A percentile compares a stretch with the other conserved stretches of the same genome.
These are phyloP conservation scores for Nymphalis c-album DNA, from an alignment of 2,888 invertebrate genomes.

Conservation along the genomic window DNA sequence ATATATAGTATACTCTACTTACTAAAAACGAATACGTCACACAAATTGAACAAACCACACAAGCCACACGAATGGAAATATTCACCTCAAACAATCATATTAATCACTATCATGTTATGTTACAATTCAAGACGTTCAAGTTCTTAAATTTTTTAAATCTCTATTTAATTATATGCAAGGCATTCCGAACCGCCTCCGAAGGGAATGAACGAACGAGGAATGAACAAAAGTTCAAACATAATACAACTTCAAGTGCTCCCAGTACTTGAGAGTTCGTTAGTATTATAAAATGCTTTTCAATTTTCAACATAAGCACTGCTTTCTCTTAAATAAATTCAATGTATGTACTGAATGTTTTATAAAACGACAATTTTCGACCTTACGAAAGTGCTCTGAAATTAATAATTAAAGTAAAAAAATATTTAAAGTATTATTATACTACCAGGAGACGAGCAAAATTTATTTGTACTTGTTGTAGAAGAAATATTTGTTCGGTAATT, in stretches of 20 bases:
- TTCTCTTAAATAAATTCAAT: slow-evolving; percentile 12
- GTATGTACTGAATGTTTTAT: neutral
- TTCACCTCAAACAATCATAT: neutral
- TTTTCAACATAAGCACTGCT: slow-evolving; percentile 7
- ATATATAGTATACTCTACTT: too few relatives aligned
- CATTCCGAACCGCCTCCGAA: slow-evolving; percentile 18
- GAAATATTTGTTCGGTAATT: too few relatives aligned
- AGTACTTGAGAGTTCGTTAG: slow-evolving; percentile 28
- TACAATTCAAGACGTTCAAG: neutral
- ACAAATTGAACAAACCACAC: too few relatives aligned
- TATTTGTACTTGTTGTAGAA: too few relatives aligned
- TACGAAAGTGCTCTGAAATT: too few relatives aligned
- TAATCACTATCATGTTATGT: neutral
- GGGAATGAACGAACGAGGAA: slow-evolving; percentile 15
- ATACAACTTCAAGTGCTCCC: slow-evolving; percentile 25
- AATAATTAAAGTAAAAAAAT: too few relatives aligned
- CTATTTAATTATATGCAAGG: slow-evolving; percentile 17
- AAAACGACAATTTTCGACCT: too few relatives aligned
- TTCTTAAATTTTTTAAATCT: neutral
- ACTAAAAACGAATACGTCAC: too few relatives aligned
- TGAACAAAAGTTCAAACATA: slow-evolving; percentile 21
- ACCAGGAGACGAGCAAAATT: too few relatives aligned
- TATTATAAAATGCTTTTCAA: slow-evolving; percentile 26
- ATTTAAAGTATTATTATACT: too few relatives aligned
- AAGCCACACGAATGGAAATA: neutral